A percentile compares a stretch with the other conserved stretches of the same genome.
Evolutionary conservation across 2,113 vertebrate genomes (phyloP).

Genomic region (Anolis sagrei): DNA sequence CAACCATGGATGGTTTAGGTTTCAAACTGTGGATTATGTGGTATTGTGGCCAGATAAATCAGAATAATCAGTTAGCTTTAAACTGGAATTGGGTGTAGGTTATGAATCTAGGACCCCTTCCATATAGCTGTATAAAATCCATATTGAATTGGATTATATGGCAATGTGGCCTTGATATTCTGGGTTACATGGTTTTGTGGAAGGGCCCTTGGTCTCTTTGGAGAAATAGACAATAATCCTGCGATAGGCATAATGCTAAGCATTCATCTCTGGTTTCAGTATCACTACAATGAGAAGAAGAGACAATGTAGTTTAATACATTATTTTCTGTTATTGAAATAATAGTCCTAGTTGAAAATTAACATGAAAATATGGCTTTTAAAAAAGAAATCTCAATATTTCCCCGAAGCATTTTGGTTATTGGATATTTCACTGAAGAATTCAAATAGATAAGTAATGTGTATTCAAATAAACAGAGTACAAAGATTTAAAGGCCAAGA

Average conservation of each 20-base stretch:
- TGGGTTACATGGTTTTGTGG: no score
- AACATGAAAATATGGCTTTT: not conserved
- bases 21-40: not conserved
- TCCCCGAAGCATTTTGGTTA: not conserved
- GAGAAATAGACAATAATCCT: not conserved
- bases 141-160: no score
- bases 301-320: not conserved
- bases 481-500: no score
- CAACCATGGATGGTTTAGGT: not conserved
- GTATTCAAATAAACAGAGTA: not conserved
- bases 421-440: not conserved
- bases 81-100: not conserved
- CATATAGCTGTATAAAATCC: no score
- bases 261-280: not conserved
- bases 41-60: not conserved
- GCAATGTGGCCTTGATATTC: no score
- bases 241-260: not conserved
- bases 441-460: not conserved
- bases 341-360: not conserved
- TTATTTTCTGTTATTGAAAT: no score
- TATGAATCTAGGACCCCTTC: no score
- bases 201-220: not conserved
- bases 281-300: not conserved
- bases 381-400: not conserved
- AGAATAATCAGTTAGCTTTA: not conserved